Conservation (phyloP, 2,888 invertebrate genomes). For the Lypha dubia region DNA sequence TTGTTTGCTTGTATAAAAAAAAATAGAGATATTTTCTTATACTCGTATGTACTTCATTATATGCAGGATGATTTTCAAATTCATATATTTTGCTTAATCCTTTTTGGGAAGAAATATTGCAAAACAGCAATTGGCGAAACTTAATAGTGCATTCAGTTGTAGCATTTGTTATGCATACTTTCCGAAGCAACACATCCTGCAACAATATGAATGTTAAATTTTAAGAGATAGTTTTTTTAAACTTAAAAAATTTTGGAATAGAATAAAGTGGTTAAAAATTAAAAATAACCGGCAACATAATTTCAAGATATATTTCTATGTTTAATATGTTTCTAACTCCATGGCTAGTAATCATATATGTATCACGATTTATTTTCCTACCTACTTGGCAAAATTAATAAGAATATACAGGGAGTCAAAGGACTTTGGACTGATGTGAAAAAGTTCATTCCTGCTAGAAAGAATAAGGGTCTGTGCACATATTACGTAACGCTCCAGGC, state of each 20-base stretch:
- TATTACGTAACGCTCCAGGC: no score
- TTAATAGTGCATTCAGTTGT: slow-evolving; percentile 54
- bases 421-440: no score
- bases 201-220: slow-evolving; percentile 5
- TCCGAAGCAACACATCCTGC: slow-evolving; percentile 22
- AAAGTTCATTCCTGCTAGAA: no score
- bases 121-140: slow-evolving; percentile 25
- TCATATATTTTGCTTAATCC: not conserved
- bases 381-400: no score
- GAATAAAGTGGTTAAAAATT: no score
- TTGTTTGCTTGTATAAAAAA: not conserved
- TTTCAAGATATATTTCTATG: no score
- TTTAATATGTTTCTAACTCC: no score
- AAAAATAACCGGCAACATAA: no score
- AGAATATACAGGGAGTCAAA: no score
- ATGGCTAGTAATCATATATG: no score
- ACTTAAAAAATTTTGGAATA: not conserved
- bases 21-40: slow-evolving; percentile 23
- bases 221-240: not conserved
- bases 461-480: no score
- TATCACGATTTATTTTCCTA: no score
- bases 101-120: slow-evolving; percentile 33
- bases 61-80: slow-evolving; percentile 45
- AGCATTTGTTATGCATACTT: slow-evolving; percentile 38
- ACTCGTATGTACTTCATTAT: slow-evolving; percentile 8